Evolutionary conservation across 2,113 vertebrate genomes (phyloP).

Genomic region (Alligator sinensis): DNA sequence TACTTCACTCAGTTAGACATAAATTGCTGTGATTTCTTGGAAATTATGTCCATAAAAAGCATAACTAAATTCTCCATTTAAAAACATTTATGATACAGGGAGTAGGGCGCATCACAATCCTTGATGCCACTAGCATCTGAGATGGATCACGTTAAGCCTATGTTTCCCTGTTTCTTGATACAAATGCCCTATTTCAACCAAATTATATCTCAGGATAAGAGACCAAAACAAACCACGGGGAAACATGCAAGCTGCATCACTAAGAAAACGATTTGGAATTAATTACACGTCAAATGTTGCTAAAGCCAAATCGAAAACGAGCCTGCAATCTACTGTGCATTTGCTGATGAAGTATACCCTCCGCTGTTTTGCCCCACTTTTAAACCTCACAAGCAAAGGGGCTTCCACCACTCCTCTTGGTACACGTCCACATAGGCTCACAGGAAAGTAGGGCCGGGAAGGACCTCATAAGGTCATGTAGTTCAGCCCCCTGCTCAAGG

Average conservation of each 20-base stretch:
- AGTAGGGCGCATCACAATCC: neutral
- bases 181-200: neutral
- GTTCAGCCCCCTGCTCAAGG: too few species aligned
- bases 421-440: too few species aligned
- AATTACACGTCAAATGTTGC: neutral
- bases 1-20: neutral
- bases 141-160: neutral
- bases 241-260: neutral
- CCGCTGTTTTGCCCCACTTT: neutral
- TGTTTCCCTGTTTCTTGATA: too few species aligned
- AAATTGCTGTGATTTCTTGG: neutral
- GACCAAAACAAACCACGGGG: neutral
- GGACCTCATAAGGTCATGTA: too few species aligned
- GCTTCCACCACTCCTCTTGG: neutral
- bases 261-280: neutral
- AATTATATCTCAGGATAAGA: neutral
- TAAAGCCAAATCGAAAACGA: neutral
- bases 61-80: neutral
- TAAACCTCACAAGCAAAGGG: neutral
- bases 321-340: neutral
- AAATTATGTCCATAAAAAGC: neutral
- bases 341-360: neutral
- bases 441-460: too few species aligned
- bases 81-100: neutral
- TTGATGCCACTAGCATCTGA: neutral